phyloP scores from a whole-genome alignment of 2,888 invertebrate species.

The Leptura quadrifasciata region DNA sequence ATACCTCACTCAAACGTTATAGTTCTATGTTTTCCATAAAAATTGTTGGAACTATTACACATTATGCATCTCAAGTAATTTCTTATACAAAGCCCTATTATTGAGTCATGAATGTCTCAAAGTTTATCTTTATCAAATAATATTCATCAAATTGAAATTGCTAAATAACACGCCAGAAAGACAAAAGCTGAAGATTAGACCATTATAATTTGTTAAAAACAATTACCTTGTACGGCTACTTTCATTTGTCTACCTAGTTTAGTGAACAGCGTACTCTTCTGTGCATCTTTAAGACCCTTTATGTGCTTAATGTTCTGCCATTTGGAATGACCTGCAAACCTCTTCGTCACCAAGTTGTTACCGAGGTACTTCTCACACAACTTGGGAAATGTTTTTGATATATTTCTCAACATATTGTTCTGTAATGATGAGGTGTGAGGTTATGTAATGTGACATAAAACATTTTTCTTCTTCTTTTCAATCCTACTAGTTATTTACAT shows the following conservation, averaged over 20 bases:
- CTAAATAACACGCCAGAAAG: no score
- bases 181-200: no score
- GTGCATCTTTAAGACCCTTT: constrained; percentile 80
- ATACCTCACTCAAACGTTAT: no score
- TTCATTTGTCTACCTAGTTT: constrained; percentile 76
- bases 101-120: no score
- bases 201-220: not conserved
- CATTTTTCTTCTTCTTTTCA: not conserved
- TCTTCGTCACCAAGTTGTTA: constrained; percentile 55
- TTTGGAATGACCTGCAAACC: constrained; percentile 83
- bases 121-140: no score
- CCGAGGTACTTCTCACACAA: constrained; percentile 33
- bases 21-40: no score
- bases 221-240: constrained; percentile 78
- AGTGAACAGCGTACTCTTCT: constrained; percentile 74
- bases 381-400: constrained; percentile 12
- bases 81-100: no score
- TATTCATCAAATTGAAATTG: no score
- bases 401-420: constrained; percentile 10
- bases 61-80: no score
- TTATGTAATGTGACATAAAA: not conserved
- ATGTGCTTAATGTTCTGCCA: constrained; percentile 86
- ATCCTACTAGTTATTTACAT: no score
- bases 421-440: not conserved
- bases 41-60: no score